Evolutionary conservation across 2,888 invertebrate species (phyloP), one percentile per base, ranked within the genome.

Genomic region (Tinea semifulvella): DNA sequence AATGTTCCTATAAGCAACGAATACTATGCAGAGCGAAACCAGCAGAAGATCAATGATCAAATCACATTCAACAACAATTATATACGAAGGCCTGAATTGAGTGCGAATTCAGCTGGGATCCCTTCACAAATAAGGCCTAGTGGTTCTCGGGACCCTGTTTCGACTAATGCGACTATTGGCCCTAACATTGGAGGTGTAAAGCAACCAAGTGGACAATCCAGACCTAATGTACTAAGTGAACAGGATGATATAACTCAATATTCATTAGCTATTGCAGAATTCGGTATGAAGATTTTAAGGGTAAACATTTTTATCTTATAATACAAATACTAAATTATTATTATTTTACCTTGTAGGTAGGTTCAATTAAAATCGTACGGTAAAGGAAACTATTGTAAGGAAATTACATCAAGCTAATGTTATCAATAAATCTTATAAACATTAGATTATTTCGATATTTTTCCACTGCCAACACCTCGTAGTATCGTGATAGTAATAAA

Each of bases 281-380:
- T 74, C 46, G 70, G 68, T 13, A 48, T 74, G 11, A 57, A 57
- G 49, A 53, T 74, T 43, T 53, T 74, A 46, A 66, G 64, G 65
- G 74, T 74, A 56, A 57, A 46, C 39, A 8, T 36, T 43, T 36
- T 48, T 43, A 39, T 31, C 16, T 28, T 22, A 22, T 22, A 22
- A 22, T 22, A n/a, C n/a, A n/a, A n/a, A n/a, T n/a, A n/a, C n/a
- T n/a, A n/a, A n/a, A n/a, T n/a, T n/a, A n/a, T n/a, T n/a, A n/a
- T n/a, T n/a, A n/a, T n/a, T n/a, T n/a, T n/a, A n/a, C n/a, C n/a
- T n/a, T n/a, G n/a, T n/a, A n/a, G n/a, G n/a, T n/a, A n/a, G n/a
- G n/a, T n/a, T n/a, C n/a, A n/a, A n/a, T n/a, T n/a, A n/a, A n/a
- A n/a, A n/a, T n/a, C n/a, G n/a, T n/a, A n/a, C n/a, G n/a, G n/a